Evolutionary conservation across 1,140 invertebrate species (phyloP).

Genomic region (Papilio polytes): DNA sequence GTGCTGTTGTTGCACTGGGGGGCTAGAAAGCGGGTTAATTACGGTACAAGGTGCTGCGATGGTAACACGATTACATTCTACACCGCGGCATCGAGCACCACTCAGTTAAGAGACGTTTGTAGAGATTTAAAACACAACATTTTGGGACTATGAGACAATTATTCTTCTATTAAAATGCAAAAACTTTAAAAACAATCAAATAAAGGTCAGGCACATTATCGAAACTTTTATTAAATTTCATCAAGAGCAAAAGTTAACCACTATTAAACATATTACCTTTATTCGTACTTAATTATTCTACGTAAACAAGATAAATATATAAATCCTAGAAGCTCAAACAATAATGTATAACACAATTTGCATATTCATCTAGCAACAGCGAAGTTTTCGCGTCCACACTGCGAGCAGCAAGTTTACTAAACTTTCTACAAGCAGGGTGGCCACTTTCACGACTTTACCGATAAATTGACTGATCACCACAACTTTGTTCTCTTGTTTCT

Average conservation of each 20-base stretch:
- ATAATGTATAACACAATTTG: constrained; percentile 25
- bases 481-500: constrained; percentile 1
- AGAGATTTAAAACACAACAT: background rate
- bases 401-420: background rate
- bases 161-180: background rate
- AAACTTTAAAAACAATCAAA: too few relatives aligned
- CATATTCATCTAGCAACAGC: constrained; percentile 20
- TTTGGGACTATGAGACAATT: background rate
- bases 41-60: constrained; percentile 7
- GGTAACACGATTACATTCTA: constrained; percentile 7
- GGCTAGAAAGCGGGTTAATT: constrained; percentile 23
- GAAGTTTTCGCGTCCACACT: constrained; percentile 18
- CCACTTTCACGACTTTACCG: constrained; percentile 27
- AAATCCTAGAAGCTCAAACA: background rate
- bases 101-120: background rate
- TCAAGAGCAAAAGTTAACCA: background rate
- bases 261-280: background rate
- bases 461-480: constrained; percentile 20
- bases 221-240: background rate
- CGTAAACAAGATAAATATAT: background rate
- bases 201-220: too few relatives aligned
- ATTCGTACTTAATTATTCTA: background rate
- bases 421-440: constrained; percentile 25
- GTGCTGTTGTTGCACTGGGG: background rate
- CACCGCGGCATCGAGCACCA: background rate